Conservation (phyloP, 2,113 vertebrate genomes). For the Python bivittatus region DNA sequence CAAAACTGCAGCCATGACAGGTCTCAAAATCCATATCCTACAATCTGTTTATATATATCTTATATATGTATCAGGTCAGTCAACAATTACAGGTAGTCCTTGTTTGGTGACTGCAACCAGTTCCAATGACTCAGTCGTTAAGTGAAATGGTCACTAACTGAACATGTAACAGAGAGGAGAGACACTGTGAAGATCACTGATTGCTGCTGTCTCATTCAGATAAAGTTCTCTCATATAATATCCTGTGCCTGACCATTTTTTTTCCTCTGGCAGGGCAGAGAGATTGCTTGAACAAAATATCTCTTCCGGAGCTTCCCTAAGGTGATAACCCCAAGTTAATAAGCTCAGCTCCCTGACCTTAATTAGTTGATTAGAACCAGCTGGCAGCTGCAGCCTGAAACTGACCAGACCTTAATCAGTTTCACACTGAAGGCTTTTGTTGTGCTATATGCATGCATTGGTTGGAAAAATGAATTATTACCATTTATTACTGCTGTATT, state of each 20-base stretch:
- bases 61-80: neutral
- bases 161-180: neutral
- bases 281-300: neutral
- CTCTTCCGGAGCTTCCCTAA: too few relatives aligned
- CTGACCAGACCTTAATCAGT: neutral
- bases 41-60: neutral
- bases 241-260: neutral
- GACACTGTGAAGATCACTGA: neutral
- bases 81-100: neutral
- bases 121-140: neutral
- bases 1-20: neutral
- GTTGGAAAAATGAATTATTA: neutral
- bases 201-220: neutral
- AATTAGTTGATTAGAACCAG: too few relatives aligned
- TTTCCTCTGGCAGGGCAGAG: neutral
- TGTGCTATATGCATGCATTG: neutral
- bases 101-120: neutral
- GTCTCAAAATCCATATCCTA: neutral
- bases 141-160: neutral
- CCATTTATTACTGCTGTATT: neutral
- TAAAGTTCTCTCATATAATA: neutral
- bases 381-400: neutral
- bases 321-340: too few relatives aligned
- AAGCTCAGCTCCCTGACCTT: too few relatives aligned
- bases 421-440: neutral